Evolutionary conservation across 2,888 invertebrate species (phyloP), one percentile per base, ranked within the genome.

Genomic region (Archips xylosteana): DNA sequence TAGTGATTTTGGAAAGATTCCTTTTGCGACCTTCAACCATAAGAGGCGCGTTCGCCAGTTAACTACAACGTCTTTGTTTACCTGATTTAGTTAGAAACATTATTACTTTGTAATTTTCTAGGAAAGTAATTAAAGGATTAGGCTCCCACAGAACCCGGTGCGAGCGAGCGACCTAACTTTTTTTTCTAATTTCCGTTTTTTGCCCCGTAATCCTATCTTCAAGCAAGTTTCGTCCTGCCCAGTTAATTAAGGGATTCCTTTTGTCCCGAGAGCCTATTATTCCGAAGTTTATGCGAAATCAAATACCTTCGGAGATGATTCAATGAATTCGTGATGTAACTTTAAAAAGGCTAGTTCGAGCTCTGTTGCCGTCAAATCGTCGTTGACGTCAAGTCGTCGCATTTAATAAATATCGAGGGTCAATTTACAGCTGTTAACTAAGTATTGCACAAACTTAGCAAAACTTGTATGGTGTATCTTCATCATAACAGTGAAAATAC

Each of bases 181-280:
- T 64, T 65, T 70, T 54, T n/a, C 64, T 60, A 59, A 74, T 74
- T 75, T 72, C 68, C 75, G 62, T 75, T 68, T 61, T 70, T 75
- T 70, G 59, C 64, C 34, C 71, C 70, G 74, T 76, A 76, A 76
- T 75, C 76, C 73, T 71, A 75, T 77, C 77, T 70, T 75, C 75
- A 74, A 71, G 71, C 36, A 76, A 76, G 72, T 76, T 76, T 68
- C 63, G 45, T 54, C 15, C 39, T 32, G 61, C 47, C 69, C 36
- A 13, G 74, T 74, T 74, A 74, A 70, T 74, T 75, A 74, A 77
- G 75, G 75, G 70, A 70, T 61, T 54, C 63, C 64, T 74, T 72
- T 64, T 70, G 69, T 69, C 59, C 10, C 32, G 42, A 51, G 49
- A 65, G 60, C 45, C 74, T 70, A 70, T 74, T 74, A 74, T 70